A percentile compares a stretch with the other conserved stretches of the same genome.
phyloP scores from a whole-genome alignment of 2,113 vertebrate genomes.

The Microtus montanus region DNA sequence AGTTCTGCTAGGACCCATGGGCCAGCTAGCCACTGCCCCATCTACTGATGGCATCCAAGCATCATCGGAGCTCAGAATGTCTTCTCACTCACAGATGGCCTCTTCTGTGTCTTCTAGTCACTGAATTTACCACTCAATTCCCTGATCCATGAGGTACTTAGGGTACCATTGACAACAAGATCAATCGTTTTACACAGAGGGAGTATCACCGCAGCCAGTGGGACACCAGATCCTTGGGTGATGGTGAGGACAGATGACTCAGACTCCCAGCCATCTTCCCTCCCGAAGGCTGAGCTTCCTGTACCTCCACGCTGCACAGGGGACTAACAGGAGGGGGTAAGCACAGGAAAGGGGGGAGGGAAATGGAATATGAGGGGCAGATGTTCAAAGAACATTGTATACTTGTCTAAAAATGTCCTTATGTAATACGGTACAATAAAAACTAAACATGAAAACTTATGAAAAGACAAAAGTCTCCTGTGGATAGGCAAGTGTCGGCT shows the following conservation, averaged over 20 bases:
- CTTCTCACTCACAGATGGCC: neutral
- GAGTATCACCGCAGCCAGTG: neutral
- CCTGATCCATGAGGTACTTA: neutral
- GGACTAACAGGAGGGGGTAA: neutral
- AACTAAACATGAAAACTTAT: neutral
- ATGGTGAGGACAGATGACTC: neutral
- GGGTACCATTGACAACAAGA: constrained; percentile 11
- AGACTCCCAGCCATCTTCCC: neutral
- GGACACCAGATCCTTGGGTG: constrained; percentile 1
- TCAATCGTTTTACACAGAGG: constrained; percentile 26
- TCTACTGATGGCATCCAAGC: neutral
- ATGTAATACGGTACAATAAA: neutral
- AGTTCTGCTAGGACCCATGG: neutral
- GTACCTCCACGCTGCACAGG: neutral
- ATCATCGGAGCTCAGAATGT: neutral
- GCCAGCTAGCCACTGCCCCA: neutral
- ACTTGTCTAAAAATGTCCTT: neutral
- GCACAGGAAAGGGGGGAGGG: neutral
- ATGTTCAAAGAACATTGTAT: neutral
- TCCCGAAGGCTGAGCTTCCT: neutral
- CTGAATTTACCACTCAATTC: no score
- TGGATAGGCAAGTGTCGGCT: neutral
- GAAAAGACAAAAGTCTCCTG: neutral
- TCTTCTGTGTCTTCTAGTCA: no score
- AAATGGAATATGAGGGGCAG: neutral